phyloP scores from a whole-genome alignment of 2,888 invertebrate genomes.

The Tipula confusa region DNA sequence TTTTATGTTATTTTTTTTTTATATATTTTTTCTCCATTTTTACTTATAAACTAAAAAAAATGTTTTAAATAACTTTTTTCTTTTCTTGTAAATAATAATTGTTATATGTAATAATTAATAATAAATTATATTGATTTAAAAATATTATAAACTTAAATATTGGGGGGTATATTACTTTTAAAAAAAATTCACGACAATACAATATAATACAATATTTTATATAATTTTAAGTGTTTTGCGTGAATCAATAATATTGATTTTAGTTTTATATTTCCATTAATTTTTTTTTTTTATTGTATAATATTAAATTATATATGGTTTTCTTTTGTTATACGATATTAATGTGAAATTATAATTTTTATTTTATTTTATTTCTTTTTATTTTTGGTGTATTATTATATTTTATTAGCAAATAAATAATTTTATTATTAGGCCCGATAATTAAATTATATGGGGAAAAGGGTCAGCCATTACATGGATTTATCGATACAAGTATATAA shows the following conservation, averaged over 20 bases:
- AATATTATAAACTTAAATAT: not conserved
- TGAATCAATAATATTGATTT: not conserved
- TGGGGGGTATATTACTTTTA: not conserved
- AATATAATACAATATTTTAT: not conserved
- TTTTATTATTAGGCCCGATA: not conserved
- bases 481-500: not conserved
- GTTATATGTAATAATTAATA: not conserved
- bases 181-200: constrained; percentile 15
- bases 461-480: not conserved
- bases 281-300: not conserved
- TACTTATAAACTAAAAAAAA: constrained; percentile 14
- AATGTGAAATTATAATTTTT: too few relatives aligned
- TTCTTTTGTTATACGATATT: too few relatives aligned
- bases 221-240: not conserved
- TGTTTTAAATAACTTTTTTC: not conserved
- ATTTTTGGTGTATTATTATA: not conserved
- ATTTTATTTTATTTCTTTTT: not conserved
- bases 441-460: not conserved
- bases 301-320: not conserved
- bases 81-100: not conserved
- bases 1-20: not conserved
- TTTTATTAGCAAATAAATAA: not conserved
- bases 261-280: not conserved
- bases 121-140: constrained; percentile 5
- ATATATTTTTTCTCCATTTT: not conserved